phyloP scores from a whole-genome alignment of 1,140 invertebrate genomes.

The Sminthurides bifidus region DNA sequence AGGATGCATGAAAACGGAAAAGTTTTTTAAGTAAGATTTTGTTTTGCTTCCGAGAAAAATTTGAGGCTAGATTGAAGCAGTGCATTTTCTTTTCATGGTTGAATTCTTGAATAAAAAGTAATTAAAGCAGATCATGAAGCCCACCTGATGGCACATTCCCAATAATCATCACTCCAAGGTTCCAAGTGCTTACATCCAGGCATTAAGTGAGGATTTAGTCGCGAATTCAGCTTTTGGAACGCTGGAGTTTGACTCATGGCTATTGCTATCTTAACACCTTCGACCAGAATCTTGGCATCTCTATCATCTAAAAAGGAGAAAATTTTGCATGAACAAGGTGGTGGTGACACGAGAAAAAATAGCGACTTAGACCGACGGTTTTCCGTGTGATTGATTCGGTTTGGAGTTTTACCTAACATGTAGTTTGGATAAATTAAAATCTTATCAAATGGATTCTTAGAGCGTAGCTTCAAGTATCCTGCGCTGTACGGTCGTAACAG shows the following conservation, averaged over 20 bases:
- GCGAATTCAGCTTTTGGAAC: conserved; percentile 38
- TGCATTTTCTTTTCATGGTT: too few species aligned
- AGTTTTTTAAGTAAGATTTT: too few species aligned
- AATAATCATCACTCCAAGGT: conserved; percentile 47
- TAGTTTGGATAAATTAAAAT: conserved; percentile 31
- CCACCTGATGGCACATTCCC: conserved; percentile 34
- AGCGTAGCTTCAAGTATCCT: conserved; percentile 47
- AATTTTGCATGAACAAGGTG: conserved; percentile 43
- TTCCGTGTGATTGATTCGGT: too few species aligned
- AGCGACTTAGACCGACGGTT: too few species aligned
- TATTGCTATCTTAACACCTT: conserved; percentile 36
- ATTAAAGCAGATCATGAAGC: background rate
- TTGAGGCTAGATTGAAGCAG: too few species aligned
- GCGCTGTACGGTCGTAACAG: conserved; percentile 62
- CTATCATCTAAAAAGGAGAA: conserved; percentile 35
- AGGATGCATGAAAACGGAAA: too few species aligned
- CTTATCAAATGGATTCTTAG: conserved; percentile 28
- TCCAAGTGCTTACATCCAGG: conserved; percentile 45
- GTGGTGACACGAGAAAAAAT: conserved; percentile 28
- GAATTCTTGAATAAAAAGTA: background rate
- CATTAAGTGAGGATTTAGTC: conserved; percentile 44
- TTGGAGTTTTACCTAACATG: conserved; percentile 30
- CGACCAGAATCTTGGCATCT: conserved; percentile 33
- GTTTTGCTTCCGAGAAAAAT: too few species aligned
- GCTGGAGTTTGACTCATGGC: conserved; percentile 43